phyloP scores from a whole-genome alignment of 2,113 vertebrate species.

The Chelonoidis abingdonii region DNA sequence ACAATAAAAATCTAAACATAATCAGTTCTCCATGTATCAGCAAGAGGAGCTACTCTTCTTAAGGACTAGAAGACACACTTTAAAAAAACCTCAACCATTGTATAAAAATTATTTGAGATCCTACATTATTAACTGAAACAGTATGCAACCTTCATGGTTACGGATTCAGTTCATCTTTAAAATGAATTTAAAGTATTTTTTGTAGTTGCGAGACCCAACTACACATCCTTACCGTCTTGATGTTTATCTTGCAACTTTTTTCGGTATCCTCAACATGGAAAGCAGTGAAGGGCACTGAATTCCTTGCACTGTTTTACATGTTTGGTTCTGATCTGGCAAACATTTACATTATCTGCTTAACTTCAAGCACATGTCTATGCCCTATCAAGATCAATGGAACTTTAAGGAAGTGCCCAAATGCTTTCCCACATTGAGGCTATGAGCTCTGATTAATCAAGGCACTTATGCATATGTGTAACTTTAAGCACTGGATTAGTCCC shows the following conservation, averaged over 20 bases:
- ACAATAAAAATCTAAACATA: slow-evolving; percentile 48
- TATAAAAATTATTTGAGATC: slow-evolving; percentile 57
- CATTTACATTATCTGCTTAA: neutral
- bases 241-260: neutral
- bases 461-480: neutral
- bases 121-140: slow-evolving; percentile 70
- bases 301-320: neutral
- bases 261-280: rapidly evolving
- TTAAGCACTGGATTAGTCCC: neutral
- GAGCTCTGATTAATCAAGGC: neutral
- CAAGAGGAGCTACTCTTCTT: slow-evolving; percentile 46
- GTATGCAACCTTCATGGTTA: slow-evolving; percentile 55
- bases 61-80: slow-evolving; percentile 43
- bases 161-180: slow-evolving; percentile 33
- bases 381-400: neutral
- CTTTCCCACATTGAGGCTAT: neutral
- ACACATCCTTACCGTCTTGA: neutral
- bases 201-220: neutral
- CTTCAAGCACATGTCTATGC: neutral
- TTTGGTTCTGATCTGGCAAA: neutral
- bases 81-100: slow-evolving; percentile 41
- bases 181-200: slow-evolving; percentile 10
- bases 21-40: slow-evolving; percentile 65
- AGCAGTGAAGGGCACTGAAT: neutral
- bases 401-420: neutral